Evolutionary conservation across 2,888 invertebrate genomes (phyloP), one percentile per base, ranked within the genome.

Genomic region (Drosophila dives): DNA sequence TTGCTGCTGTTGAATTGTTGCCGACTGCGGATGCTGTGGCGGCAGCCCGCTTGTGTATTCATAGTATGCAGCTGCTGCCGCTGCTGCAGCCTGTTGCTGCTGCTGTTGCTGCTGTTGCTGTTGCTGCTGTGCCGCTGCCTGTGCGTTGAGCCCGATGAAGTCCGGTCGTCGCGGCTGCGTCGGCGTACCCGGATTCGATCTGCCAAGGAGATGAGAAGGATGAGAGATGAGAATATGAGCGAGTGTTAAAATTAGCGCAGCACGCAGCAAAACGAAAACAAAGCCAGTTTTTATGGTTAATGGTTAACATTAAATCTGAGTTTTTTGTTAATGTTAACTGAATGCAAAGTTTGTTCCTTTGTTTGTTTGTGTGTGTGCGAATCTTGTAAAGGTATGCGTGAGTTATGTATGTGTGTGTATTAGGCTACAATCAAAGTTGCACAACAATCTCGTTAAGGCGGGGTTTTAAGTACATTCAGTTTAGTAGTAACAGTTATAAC

Each of bases 171-270:
- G 95, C 87, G 97, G 96, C 94, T 97, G 97, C 91, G 97, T 97
- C 90, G 98, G 98, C 91, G 97, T 97, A 92, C 97, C 97, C 90
- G 97, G 98, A 94, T 97, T 97, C 88, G 97, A 97, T 95, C 97
- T 97, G 95, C 59, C 45, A 23, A 15, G 45, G 15, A 15, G 15
- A 15, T 45, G 45, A 45, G 76, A 75, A 64, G 34, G 40, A 60
- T 49, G 42, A 50, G n/a, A 34, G 32, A 26, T 23, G 33, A 48
- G 50, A 53, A n/a, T 26, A 32, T 32, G 54, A 61, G 40, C 23
- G 20, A 29, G 26, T 20, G 42, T 42, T n/a, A 17, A 12, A 6
- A 17, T 10, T 0, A 17, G 15, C 8, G 2, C 2, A 26, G 8
- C 11, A 36, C 20, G 50, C 26, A 26, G 29, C 15, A 53, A 23